Base-by-base conservation (phyloP, 2,888 invertebrate genomes). In the Congeria kusceri region DNA sequence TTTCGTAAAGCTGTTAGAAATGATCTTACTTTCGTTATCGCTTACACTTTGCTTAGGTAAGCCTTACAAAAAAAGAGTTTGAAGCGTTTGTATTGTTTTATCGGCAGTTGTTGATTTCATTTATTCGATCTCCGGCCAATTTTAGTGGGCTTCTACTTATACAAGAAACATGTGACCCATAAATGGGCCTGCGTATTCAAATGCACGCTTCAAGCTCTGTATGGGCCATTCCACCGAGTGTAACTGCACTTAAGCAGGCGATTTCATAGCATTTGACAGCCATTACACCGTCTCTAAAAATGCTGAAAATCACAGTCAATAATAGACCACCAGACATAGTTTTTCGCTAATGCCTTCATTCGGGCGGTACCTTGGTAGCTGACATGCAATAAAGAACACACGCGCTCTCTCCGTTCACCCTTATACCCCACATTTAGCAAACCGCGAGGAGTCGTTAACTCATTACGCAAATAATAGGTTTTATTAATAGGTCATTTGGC, bases 251-350 rank as follows among this genome's bases (percentile, higher is more conserved):
- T 83, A 68, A 13, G 77, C 28, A 13, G 88, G 89, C 13, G 47
- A 28, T 27, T 82, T 85, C 23, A 82, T 1, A 25, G 18, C 18
- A 59, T 9, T 63, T 75, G 61, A 58, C 81, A 81, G 7, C 66
- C 75, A 9, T 44, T 3, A 68, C 81, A 84, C 25, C 23, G 32
- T 20, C 70, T 56, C 0, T 85, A 87, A 39, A 88, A 74, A 3
- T 86, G 75, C 28, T 87, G 84, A 49, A 86, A 78, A 29, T 86
- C 83, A 15, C 0, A 47, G 57, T 86, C 86, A 56, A 85, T 44
- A 13, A 66, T 62, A 7, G 84, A 77, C 91, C 90, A 92, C 83
- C 86, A 92, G 39, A 90, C 88, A 20, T 49, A 20, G 15, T n/a
- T 49, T 49, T 15, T 49, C 18, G 49, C 49, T 20, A 49, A 20